Conservation (phyloP, 1,140 invertebrate genomes). For the Mylabris phalerata region DNA sequence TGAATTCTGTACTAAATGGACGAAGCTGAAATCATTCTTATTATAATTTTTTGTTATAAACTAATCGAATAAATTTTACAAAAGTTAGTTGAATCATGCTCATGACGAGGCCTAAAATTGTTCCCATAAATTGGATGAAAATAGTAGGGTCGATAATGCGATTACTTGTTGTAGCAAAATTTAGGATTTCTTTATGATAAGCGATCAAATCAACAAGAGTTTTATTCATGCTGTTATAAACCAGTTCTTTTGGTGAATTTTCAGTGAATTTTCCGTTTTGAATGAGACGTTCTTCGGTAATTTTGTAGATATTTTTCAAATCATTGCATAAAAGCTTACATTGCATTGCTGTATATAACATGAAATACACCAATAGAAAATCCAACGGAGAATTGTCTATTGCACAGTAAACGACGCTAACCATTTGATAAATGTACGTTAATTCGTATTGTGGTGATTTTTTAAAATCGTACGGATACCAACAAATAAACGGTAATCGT, state of each 20-base stretch:
- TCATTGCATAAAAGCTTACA: conserved; percentile 3
- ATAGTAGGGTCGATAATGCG: too few species aligned
- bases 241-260: too few species aligned
- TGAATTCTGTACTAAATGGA: conserved; percentile 1
- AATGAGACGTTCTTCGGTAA: too few species aligned
- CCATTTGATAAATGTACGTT: conserved; percentile 3
- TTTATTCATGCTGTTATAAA: too few species aligned
- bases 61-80: conserved; percentile 2
- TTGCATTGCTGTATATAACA: neutral
- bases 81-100: conserved; percentile 1
- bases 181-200: too few species aligned
- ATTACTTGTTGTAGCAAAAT: too few species aligned
- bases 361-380: neutral
- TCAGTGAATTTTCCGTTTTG: too few species aligned
- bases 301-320: neutral
- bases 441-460: neutral
- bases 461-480: conserved; percentile 1
- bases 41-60: neutral
- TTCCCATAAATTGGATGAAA: too few species aligned
- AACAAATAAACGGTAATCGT: conserved; percentile 1
- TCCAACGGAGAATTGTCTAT: neutral
- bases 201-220: too few species aligned
- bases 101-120: neutral
- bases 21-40: neutral
- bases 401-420: neutral